phyloP scores from a whole-genome alignment of 2,797 vertebrate genomes.

The Microchirus variegatus region DNA sequence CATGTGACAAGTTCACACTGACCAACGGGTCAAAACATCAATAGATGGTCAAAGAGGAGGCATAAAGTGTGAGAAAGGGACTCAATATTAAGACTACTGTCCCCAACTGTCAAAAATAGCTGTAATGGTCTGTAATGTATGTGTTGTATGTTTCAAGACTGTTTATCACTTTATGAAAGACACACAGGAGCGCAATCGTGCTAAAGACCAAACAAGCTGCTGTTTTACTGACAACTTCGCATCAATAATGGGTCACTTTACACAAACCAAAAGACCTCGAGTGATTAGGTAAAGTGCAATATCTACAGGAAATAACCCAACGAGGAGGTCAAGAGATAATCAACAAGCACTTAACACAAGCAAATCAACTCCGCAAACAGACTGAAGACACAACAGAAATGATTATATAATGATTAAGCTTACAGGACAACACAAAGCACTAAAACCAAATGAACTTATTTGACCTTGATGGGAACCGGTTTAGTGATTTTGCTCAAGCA shows the following conservation, averaged over 20 bases:
- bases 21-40: slow-evolving; percentile 32
- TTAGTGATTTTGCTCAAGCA: too few species aligned
- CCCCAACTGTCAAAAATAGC: slow-evolving; percentile 1
- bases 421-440: too few species aligned
- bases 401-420: slow-evolving; percentile 24
- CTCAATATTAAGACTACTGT: too few species aligned
- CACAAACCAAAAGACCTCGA: slow-evolving; percentile 12
- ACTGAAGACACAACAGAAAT: slow-evolving; percentile 10
- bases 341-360: slow-evolving; percentile 7
- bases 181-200: too few species aligned
- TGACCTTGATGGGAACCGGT: too few species aligned
- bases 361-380: slow-evolving; percentile 7
- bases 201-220: too few species aligned
- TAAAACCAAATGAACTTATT: too few species aligned
- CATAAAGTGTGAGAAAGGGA: too few species aligned
- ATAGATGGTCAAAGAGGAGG: slow-evolving; percentile 12
- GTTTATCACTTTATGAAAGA: too few species aligned
- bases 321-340: slow-evolving; percentile 13
- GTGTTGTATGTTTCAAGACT: background rate
- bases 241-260: background rate
- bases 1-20: slow-evolving; percentile 52
- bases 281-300: background rate
- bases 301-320: slow-evolving; percentile 7
- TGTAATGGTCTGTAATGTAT: background rate
- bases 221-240: too few species aligned